These are phyloP conservation scores for Chaetorhynchus papuensis DNA, from an alignment of 2,113 vertebrate genomes.

Conservation along the genomic window DNA sequence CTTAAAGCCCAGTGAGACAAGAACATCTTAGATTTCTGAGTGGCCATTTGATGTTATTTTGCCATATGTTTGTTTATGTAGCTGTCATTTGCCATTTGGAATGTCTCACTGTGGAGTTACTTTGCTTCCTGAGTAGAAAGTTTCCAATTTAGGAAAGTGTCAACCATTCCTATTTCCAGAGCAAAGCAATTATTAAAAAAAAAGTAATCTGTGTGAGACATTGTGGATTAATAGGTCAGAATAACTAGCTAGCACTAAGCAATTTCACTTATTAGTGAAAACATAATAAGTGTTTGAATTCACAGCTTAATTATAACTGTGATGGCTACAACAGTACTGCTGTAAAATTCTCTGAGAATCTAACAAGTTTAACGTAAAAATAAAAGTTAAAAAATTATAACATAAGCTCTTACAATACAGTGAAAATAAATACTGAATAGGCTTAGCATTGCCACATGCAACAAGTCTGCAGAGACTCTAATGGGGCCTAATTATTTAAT, in stretches of 20 bases:
- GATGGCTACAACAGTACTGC: background rate
- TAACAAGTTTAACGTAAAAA: background rate
- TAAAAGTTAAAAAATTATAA: background rate
- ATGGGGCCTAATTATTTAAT: background rate
- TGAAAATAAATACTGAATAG: background rate
- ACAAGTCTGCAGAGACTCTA: background rate
- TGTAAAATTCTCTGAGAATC: background rate
- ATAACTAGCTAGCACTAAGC: background rate
- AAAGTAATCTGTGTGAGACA: background rate
- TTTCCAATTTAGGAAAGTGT: background rate
- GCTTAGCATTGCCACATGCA: background rate
- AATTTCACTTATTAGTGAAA: background rate
- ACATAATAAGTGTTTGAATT: background rate
- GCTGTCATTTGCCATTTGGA: slow-evolving; percentile 19
- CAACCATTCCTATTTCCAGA: background rate
- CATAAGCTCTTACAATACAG: background rate
- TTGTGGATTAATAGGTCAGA: background rate
- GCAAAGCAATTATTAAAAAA: background rate
- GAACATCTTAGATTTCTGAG: background rate
- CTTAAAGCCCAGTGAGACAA: background rate
- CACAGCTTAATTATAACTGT: background rate
- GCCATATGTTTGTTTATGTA: slow-evolving; percentile 3
- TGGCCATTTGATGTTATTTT: slow-evolving; percentile 21
- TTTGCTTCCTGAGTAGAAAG: background rate
- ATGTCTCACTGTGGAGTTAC: background rate